Evolutionary conservation across 2,888 invertebrate species (phyloP), one percentile per base, ranked within the genome.

Genomic region (Lymantria dispar): DNA sequence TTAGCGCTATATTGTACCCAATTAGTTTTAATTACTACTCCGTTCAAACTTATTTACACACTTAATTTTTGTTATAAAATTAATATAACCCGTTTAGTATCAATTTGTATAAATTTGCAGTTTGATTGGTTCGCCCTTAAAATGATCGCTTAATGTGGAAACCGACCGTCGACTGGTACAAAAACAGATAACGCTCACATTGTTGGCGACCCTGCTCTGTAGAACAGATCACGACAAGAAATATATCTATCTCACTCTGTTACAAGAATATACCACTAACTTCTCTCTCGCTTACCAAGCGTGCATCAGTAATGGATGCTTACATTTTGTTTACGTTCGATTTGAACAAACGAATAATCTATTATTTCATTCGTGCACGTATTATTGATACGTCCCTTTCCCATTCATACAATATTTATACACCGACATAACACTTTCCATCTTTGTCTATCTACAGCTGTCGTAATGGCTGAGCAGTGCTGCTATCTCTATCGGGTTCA

Each of bases 1-100:
- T 88, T 89, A 87, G 77, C 86, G 83, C 76, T 81, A 75, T 83
- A 86, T 90, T 87, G 90, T 78, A 85, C 80, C 79, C 89, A 89
- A 90, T 91, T 90, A 91, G 90, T 86, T 87, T 85, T 85, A 87
- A 91, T 90, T 90, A 90, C 81, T 67, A 77, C 83, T 76, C 80
- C 80, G 85, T 81, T 86, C 87, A 84, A 85, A 89, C 88, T 90
- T 90, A 90, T 90, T 91, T 89, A 86, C 91, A 88, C 90, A 89
- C 88, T 91, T 91, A 90, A 90, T 91, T 91, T 91, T 91, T 90
- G 89, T 89, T 88, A 90, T 91, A 89, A 89, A 90, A 91, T 91
- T 91, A 91, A 90, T 90, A 89, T 85, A 89, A 87, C 85, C 87
- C 88, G 89, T 90, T 91, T 91, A 91, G 90, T 89, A 90, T 87